These are phyloP conservation scores for Antrozous pallidus DNA, from an alignment of 2,797 vertebrate genomes.

Conservation along the genomic window DNA sequence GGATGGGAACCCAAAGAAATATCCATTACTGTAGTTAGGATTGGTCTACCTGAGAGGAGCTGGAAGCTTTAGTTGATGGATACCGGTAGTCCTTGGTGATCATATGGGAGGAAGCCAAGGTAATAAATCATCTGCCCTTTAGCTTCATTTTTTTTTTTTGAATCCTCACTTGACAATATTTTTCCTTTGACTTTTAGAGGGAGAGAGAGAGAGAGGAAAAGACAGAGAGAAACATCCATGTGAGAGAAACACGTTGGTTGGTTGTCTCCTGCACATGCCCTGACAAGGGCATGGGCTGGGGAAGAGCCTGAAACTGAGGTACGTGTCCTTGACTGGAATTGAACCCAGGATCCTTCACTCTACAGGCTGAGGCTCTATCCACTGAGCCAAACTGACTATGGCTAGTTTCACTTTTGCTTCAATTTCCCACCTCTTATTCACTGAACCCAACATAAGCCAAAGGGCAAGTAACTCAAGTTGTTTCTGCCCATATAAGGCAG, in stretches of 20 bases:
- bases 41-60: neutral
- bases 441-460: neutral
- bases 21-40: neutral
- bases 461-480: neutral
- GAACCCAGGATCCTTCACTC: too few species aligned
- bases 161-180: too few species aligned
- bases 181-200: too few species aligned
- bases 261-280: too few species aligned
- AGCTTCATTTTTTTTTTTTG: neutral
- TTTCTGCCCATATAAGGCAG: neutral
- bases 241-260: too few species aligned
- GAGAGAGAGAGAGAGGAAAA: too few species aligned
- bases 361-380: too few species aligned
- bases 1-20: neutral
- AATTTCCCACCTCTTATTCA: neutral
- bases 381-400: too few species aligned
- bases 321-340: too few species aligned
- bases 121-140: neutral
- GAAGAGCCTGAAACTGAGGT: too few species aligned
- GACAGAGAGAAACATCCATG: too few species aligned
- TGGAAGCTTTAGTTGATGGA: neutral
- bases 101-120: neutral
- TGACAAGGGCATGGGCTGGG: too few species aligned
- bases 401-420: neutral
- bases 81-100: neutral